These are phyloP conservation scores for Andrena cerasifolii DNA, from an alignment of 1,140 invertebrate species.

Conservation along the genomic window DNA sequence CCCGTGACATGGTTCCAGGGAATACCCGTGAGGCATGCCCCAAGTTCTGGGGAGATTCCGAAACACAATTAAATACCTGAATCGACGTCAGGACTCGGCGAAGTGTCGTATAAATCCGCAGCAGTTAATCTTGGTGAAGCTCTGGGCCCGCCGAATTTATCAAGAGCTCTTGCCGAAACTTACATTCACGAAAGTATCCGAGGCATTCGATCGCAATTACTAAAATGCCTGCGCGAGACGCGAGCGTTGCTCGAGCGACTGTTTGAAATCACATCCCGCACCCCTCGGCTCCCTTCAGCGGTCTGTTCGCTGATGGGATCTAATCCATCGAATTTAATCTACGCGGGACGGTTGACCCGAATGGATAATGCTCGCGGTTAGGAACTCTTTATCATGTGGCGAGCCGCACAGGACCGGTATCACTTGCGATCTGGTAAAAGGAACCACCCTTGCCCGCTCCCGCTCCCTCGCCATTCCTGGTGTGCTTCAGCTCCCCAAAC, in stretches of 20 bases:
- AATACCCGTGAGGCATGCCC: too few relatives aligned
- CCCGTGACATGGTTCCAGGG: too few relatives aligned
- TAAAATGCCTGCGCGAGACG: constrained; percentile 3
- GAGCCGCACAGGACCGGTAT: constrained; percentile 62
- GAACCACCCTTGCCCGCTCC: not conserved
- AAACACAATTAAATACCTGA: not conserved
- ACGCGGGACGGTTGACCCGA: constrained; percentile 9
- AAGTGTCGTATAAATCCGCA: not conserved
- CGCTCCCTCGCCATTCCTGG: not conserved
- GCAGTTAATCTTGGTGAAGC: not conserved
- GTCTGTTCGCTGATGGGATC: constrained; percentile 6
- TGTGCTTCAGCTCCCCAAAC: too few relatives aligned
- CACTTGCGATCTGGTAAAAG: constrained; percentile 57
- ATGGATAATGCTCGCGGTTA: constrained; percentile 46
- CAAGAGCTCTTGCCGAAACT: not conserved
- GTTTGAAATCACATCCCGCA: constrained; percentile 21
- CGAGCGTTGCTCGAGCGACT: not conserved
- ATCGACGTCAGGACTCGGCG: not conserved
- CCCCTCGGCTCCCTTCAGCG: not conserved
- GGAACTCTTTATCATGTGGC: constrained; percentile 57
- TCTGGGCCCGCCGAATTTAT: not conserved
- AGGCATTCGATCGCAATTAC: constrained; percentile 10
- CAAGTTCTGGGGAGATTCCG: too few relatives aligned
- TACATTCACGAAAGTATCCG: constrained; percentile 1
- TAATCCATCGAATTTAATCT: constrained; percentile 55